A percentile compares a stretch with the other conserved stretches of the same genome.
Conservation (phyloP, 2,113 vertebrate genomes). For the Opisthocomus hoazin region DNA sequence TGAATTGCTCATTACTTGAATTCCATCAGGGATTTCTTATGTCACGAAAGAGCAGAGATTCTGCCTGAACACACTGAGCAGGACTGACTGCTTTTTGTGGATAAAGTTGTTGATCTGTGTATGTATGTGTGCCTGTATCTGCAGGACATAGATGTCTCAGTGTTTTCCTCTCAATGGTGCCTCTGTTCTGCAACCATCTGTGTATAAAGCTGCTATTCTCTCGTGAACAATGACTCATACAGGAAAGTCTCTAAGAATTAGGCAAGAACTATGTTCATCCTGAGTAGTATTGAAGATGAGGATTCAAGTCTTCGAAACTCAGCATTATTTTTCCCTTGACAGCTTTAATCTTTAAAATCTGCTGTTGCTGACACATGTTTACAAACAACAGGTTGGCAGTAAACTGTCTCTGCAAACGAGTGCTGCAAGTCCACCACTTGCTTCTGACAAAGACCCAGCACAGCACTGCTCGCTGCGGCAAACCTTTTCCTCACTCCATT, state of each 20-base stretch:
- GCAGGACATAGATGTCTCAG: constrained; percentile 37
- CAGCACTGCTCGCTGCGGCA: neutral
- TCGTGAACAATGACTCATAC: constrained; percentile 48
- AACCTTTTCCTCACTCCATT: neutral
- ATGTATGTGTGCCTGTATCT: constrained; percentile 25
- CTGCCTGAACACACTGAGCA: constrained; percentile 37
- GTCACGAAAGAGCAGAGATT: constrained; percentile 2
- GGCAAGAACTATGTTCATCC: constrained; percentile 25
- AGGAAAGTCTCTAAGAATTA: constrained; percentile 53
- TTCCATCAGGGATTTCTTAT: constrained; percentile 32
- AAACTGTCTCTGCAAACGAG: neutral
- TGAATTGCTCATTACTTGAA: constrained; percentile 29
- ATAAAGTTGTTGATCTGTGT: constrained; percentile 21
- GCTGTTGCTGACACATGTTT: neutral
- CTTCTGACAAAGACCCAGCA: neutral
- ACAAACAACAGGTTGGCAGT: neutral
- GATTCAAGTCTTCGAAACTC: constrained; percentile 29
- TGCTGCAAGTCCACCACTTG: neutral
- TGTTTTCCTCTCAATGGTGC: constrained; percentile 56
- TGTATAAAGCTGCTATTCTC: constrained; percentile 65
- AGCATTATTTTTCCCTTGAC: neutral
- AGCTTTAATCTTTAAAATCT: neutral
- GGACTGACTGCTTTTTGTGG: constrained; percentile 30
- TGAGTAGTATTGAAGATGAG: neutral
- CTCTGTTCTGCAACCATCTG: constrained; percentile 60